Conservation (phyloP, 1,140 invertebrate species). For the Anthonomus grandis region DNA sequence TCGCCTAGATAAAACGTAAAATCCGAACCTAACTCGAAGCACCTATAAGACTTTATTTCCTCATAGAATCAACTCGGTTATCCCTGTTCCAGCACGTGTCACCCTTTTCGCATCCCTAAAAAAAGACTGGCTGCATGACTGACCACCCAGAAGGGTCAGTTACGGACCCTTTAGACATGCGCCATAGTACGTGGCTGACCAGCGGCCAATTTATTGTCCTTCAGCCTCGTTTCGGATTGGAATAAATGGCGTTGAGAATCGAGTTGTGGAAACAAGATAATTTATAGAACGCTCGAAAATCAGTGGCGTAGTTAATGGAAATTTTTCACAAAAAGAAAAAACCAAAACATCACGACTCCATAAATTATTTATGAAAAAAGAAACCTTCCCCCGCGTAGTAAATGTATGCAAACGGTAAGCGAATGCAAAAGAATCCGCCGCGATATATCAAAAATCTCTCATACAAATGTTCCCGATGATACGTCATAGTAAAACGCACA, state of each 20-base stretch:
- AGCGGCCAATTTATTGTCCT: constrained; percentile 2
- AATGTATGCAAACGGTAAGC: constrained; percentile 12
- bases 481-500: constrained; percentile 45
- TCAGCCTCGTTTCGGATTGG: constrained; percentile 12
- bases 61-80: too few relatives aligned
- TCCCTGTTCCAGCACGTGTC: too few relatives aligned
- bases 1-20: too few relatives aligned
- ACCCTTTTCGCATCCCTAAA: constrained; percentile 8
- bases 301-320: constrained; percentile 1
- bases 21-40: too few relatives aligned
- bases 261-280: constrained; percentile 16
- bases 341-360: not conserved
- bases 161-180: constrained; percentile 9
- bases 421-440: constrained; percentile 22
- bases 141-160: constrained; percentile 11
- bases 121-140: constrained; percentile 8
- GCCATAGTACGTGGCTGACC: constrained; percentile 11
- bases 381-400: constrained; percentile 9
- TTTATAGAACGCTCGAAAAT: constrained; percentile 7
- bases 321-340: not conserved
- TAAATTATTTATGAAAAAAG: constrained; percentile 19
- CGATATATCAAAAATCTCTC: constrained; percentile 46
- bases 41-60: too few relatives aligned
- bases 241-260: constrained; percentile 24
- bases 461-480: constrained; percentile 46